Evolutionary conservation across 92 coral and sea anemone species (phyloP), one percentile per base, ranked within the genome.

Genomic region (Palythoa grandis): DNA sequence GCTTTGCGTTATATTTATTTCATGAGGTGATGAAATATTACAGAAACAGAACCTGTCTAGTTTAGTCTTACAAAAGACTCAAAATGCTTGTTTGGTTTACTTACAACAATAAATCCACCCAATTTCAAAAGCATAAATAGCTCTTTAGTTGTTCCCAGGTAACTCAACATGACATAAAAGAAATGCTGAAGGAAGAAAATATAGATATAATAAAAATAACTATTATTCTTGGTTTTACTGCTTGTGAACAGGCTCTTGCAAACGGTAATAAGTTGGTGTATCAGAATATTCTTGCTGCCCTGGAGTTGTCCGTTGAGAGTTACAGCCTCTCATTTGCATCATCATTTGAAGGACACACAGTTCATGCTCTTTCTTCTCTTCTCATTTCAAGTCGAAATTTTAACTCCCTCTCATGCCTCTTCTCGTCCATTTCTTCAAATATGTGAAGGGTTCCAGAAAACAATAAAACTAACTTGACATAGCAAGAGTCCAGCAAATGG

Each of bases 231-330:
- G 84, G 9, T 79, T 79, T 79, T 24, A 58, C 57, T 57, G 84
- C 72, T 79, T 79, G 52, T 79, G 73, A 79, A 79, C 72, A 50
- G 84, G 70, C 84, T 79, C 72, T 79, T 79, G 54, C 84, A 79
- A 79, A 57, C 24, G 72, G 72, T 79, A 79, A 58, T 79, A 60
- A 79, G 70, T 56, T 79, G 14, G 40, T 79, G 52, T 58, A 52
- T 52, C 56, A 29, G 35, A 29, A 29, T 29, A 29, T 29, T 29
- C 35, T 1, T 29, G 35, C 35, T 29, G 35, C 35, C 35, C 35
- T 29, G 35, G 35, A 29, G 35, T 29, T 29, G 35, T 29, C 35
- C 35, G 1, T 29, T 29, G 56, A 74, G 78, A 74, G 78, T 74
- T 74, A 74, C 35, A 74, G 78, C 54, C 78, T 25, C 47, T 74